Conservation (phyloP, 2,797 vertebrate species). For the Hippoglossus hippoglossus region DNA sequence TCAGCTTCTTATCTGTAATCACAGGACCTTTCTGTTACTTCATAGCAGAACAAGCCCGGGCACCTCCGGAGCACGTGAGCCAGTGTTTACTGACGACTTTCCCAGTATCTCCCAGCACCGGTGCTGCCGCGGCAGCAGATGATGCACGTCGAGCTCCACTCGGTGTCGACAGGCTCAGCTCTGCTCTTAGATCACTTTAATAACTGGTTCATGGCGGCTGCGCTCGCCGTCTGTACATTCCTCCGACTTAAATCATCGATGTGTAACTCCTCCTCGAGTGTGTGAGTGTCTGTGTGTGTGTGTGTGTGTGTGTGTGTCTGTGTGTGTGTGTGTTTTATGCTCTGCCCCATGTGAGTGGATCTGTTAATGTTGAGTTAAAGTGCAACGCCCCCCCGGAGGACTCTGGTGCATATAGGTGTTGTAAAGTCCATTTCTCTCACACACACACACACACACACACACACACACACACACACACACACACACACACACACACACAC, state of each 20-base stretch:
- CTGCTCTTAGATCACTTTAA: slow-evolving; percentile 42
- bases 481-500: background rate
- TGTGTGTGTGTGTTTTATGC: slow-evolving; percentile 29
- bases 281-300: slow-evolving; percentile 38
- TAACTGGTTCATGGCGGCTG: slow-evolving; percentile 32
- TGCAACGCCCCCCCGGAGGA: slow-evolving; percentile 15
- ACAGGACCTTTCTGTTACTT: slow-evolving; percentile 11
- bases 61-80: slow-evolving; percentile 31
- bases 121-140: slow-evolving; percentile 23
- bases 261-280: no score
- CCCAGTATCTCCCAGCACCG: background rate
- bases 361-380: background rate
- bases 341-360: background rate
- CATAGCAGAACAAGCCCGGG: slow-evolving; percentile 64
- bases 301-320: slow-evolving; percentile 9
- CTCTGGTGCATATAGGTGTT: slow-evolving; percentile 26
- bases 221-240: slow-evolving; percentile 24
- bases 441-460: background rate
- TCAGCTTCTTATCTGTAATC: slow-evolving; percentile 25
- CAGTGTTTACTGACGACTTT: slow-evolving; percentile 28
- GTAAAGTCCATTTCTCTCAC: slow-evolving; percentile 15
- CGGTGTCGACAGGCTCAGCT: slow-evolving; percentile 26
- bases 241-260: background rate
- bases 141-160: slow-evolving; percentile 28
- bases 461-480: background rate